Percentiles rank a stretch among this genome's conserved stretches.
Conservation (phyloP, 2,888 invertebrate species). For the Serripes groenlandicus region DNA sequence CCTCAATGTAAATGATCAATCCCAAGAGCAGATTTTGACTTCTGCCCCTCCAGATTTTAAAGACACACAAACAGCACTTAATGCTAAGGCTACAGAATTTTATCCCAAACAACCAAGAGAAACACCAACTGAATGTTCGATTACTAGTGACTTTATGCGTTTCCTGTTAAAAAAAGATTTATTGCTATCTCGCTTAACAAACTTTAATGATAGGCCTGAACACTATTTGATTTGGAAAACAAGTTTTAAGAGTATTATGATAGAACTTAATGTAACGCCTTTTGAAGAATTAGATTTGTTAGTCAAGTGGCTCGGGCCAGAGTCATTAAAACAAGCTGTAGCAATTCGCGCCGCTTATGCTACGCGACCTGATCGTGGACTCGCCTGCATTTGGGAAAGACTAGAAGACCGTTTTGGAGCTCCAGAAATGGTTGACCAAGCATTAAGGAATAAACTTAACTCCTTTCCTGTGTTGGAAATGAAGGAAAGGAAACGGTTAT, state of each 20-base stretch:
- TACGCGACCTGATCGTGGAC: constrained; percentile 15
- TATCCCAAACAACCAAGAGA: too few relatives aligned
- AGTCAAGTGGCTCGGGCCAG: constrained; percentile 38
- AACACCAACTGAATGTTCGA: too few relatives aligned
- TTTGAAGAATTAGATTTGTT: constrained; percentile 32
- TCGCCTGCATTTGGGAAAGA: constrained; percentile 19
- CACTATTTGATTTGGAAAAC: constrained; percentile 32
- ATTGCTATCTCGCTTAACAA: constrained; percentile 28
- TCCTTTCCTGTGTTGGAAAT: not conserved
- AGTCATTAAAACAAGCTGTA: constrained; percentile 19
- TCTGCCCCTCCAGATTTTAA: too few relatives aligned
- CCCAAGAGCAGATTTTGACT: too few relatives aligned
- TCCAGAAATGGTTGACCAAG: constrained; percentile 38
- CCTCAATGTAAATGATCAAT: not conserved
- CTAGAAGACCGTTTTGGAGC: constrained; percentile 41
- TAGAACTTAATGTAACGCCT: constrained; percentile 23
- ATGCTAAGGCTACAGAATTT: too few relatives aligned
- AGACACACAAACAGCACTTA: too few relatives aligned
- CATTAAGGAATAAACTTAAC: constrained; percentile 24
- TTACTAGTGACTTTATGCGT: constrained; percentile 9
- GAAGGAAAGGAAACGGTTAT: constrained; percentile 7
- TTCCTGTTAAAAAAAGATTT: constrained; percentile 43
- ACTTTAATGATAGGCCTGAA: constrained; percentile 44
- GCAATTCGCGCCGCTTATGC: constrained; percentile 30
- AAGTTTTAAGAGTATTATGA: constrained; percentile 34